phyloP scores from a whole-genome alignment of 2,888 invertebrate species.

The Harpagoxenus sublaevis region DNA sequence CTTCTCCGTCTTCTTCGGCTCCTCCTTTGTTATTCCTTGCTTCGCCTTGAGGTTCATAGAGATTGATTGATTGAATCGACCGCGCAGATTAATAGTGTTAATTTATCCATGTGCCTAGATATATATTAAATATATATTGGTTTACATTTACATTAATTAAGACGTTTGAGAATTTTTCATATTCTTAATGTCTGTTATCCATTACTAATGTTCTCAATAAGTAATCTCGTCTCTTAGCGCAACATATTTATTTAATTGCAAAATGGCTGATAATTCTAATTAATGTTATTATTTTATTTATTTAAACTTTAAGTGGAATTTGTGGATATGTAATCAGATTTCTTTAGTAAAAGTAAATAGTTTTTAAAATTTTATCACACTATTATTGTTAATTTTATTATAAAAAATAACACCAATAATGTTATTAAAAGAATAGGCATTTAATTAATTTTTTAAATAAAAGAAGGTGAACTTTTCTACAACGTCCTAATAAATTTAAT shows the following conservation, averaged over 20 bases:
- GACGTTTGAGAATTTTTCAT: not conserved
- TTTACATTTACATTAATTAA: not conserved
- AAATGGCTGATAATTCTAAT: too few relatives aligned
- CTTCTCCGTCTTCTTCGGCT: not conserved
- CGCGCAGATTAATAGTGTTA: not conserved
- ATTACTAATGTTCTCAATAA: not conserved
- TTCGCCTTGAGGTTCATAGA: not conserved
- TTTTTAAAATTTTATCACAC: not conserved
- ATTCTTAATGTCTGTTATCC: not conserved
- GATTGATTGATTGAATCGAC: not conserved
- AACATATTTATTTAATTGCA: too few relatives aligned
- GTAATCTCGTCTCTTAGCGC: too few relatives aligned
- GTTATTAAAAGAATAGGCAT: not conserved
- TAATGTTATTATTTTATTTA: not conserved
- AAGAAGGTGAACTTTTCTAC: not conserved
- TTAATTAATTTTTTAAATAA: not conserved
- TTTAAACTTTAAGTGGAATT: not conserved
- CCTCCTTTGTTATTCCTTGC: not conserved
- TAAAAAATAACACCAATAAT: not conserved
- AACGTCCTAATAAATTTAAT: not conserved
- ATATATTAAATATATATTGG: not conserved
- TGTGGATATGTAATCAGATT: not conserved
- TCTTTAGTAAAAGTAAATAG: not conserved
- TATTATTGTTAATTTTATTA: not conserved
- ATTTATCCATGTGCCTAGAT: not conserved